Percentiles rank a stretch among this genome's conserved stretches.
Conservation (phyloP, 1,140 invertebrate genomes). For the Pseudomyrmex gracilis region DNA sequence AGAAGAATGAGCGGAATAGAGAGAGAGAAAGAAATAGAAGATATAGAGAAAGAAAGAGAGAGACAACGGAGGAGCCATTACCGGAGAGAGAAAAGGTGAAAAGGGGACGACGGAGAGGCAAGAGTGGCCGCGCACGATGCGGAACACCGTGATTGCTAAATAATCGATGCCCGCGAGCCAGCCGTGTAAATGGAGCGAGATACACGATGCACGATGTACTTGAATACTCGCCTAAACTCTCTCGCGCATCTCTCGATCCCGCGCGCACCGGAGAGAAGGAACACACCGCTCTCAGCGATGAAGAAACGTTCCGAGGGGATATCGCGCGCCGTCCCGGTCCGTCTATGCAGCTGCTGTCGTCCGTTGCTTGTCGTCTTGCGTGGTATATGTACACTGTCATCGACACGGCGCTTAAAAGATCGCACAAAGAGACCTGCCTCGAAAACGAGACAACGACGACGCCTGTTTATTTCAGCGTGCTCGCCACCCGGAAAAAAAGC, state of each 20-base stretch:
- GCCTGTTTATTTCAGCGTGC: too few relatives aligned
- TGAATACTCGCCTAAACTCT: conserved; percentile 60
- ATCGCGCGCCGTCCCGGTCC: background rate
- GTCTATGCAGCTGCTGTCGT: background rate
- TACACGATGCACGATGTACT: conserved; percentile 60
- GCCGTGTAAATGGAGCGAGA: conserved; percentile 65
- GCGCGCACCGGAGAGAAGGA: background rate
- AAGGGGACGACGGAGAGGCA: conserved; percentile 69
- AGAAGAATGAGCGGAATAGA: conserved; percentile 10
- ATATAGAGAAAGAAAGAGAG: too few relatives aligned
- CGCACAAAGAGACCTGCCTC: background rate
- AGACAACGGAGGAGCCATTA: conserved; percentile 36
- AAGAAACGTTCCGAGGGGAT: conserved; percentile 1
- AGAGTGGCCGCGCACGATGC: conserved; percentile 61
- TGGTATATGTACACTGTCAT: background rate
- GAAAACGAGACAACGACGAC: too few relatives aligned
- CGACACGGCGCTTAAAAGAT: conserved; percentile 29
- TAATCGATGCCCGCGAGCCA: conserved; percentile 78
- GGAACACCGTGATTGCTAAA: conserved; percentile 78
- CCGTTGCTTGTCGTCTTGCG: background rate
- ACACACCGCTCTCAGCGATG: conserved; percentile 8
- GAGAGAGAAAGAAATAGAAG: background rate
- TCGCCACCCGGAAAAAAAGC: too few relatives aligned
- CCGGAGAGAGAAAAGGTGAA: conserved; percentile 59
- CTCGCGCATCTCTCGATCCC: conserved; percentile 56